Conservation (phyloP, 2,797 vertebrate genomes). For the Poliocrania exsul region DNA sequence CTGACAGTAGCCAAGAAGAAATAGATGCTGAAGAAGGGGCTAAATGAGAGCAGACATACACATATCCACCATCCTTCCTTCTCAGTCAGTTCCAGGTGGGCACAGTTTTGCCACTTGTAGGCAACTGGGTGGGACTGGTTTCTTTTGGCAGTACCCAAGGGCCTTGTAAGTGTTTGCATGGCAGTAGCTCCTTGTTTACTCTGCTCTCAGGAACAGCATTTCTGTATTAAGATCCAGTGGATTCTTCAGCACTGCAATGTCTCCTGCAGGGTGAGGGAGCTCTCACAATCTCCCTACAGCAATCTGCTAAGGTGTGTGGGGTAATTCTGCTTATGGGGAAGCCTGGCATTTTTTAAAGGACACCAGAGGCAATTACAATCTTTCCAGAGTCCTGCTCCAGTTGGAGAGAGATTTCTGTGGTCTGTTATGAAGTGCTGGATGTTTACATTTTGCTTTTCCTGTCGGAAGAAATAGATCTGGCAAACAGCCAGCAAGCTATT, state of each 20-base stretch:
- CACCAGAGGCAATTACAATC: background rate
- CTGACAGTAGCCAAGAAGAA: background rate
- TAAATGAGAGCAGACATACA: background rate
- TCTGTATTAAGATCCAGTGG: background rate
- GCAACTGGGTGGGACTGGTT: background rate
- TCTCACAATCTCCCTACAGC: background rate
- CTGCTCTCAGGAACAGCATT: background rate
- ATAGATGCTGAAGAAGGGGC: background rate
- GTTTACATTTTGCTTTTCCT: slow-evolving; percentile 55
- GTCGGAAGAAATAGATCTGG: slow-evolving; percentile 4
- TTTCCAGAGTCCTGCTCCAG: background rate
- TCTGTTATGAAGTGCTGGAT: background rate
- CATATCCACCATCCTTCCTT: background rate
- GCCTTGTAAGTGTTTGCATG: background rate
- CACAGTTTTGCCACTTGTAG: background rate
- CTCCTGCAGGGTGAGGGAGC: background rate
- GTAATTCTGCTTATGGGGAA: background rate
- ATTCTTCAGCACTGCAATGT: background rate
- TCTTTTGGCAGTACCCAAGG: background rate
- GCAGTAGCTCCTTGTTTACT: background rate
- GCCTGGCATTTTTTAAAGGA: background rate
- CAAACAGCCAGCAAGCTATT: slow-evolving; percentile 3
- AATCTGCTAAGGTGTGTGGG: background rate
- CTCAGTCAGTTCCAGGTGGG: background rate
- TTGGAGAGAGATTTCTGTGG: background rate